phyloP scores from a whole-genome alignment of 2,113 vertebrate genomes.

The Tiliqua scincoides region DNA sequence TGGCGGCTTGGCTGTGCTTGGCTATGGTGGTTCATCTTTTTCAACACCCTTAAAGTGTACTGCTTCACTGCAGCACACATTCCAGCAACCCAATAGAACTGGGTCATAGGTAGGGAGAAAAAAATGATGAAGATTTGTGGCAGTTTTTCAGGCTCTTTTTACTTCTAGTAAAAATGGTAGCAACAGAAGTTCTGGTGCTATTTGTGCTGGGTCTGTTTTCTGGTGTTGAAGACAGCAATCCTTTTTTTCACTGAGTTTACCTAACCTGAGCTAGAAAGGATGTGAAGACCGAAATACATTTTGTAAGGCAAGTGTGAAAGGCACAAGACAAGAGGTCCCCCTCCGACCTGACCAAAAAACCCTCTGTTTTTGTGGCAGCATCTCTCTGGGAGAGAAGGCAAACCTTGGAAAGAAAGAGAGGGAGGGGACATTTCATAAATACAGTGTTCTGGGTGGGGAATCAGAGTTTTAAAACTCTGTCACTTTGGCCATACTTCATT shows the following conservation, averaged over 20 bases:
- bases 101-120: neutral
- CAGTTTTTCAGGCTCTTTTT: too few species aligned
- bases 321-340: neutral
- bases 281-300: neutral
- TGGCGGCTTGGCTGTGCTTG: too few species aligned
- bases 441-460: neutral
- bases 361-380: neutral
- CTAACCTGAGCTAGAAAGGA: neutral
- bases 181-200: too few species aligned
- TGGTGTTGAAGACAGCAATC: neutral
- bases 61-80: too few species aligned
- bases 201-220: too few species aligned
- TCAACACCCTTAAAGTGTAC: too few species aligned
- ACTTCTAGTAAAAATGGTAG: neutral
- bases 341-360: neutral
- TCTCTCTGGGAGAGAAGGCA: neutral
- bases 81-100: too few species aligned
- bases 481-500: neutral
- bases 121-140: neutral
- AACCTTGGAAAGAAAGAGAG: neutral
- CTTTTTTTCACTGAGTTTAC: neutral
- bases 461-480: neutral
- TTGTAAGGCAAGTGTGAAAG: neutral
- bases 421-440: neutral
- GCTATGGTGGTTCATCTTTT: too few species aligned